These are phyloP conservation scores for Noctilio leporinus DNA, from an alignment of 2,113 vertebrate species.

Conservation along the genomic window DNA sequence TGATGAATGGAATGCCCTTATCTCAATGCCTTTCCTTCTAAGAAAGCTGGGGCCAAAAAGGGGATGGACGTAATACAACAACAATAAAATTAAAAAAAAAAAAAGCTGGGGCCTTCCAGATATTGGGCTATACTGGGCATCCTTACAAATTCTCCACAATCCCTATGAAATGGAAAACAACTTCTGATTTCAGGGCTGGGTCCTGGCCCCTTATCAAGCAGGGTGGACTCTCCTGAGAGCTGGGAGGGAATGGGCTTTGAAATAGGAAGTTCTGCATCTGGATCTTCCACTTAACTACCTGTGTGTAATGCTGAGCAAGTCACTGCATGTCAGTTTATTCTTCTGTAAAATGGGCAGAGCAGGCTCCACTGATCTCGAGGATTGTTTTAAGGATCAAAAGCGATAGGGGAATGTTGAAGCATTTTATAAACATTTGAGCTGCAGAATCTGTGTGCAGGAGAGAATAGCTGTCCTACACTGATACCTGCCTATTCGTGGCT, in stretches of 20 bases:
- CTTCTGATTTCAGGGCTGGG: not conserved
- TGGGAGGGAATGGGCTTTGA: not conserved
- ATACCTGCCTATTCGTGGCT: not conserved
- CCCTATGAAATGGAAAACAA: not conserved
- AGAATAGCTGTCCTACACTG: accelerated
- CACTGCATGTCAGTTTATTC: not conserved
- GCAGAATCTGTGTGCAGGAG: not conserved
- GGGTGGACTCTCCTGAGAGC: not conserved
- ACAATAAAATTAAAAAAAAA: too few relatives aligned
- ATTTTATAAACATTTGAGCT: not conserved
- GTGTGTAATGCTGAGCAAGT: not conserved
- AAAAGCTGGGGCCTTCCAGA: not conserved
- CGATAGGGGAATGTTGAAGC: not conserved
- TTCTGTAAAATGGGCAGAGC: not conserved
- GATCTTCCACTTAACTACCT: not conserved
- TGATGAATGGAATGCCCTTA: not conserved
- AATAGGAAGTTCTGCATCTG: not conserved
- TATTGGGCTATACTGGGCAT: not conserved
- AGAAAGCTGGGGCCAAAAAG: not conserved
- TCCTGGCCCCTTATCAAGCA: not conserved
- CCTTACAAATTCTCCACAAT: not conserved
- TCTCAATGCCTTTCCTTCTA: not conserved
- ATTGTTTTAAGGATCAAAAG: not conserved
- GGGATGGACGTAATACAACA: too few relatives aligned
- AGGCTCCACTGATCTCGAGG: not conserved